Percentiles rank a stretch among this genome's conserved stretches.
Conservation (phyloP, 2,888 invertebrate species). For the Erynnis tages region DNA sequence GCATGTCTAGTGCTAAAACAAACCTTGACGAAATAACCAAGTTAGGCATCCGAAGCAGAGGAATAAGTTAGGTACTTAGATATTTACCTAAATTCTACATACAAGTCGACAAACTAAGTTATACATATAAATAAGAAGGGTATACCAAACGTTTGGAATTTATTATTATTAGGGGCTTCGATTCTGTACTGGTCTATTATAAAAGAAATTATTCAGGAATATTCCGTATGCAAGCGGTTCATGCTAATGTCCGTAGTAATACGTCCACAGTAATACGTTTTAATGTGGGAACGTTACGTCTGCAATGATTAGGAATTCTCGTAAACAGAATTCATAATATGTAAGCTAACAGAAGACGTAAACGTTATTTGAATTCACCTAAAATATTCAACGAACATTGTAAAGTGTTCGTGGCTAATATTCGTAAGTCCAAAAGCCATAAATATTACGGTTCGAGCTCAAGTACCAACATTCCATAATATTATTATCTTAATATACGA, state of each 20-base stretch:
- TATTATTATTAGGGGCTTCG: neutral
- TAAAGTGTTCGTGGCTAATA: too few species aligned
- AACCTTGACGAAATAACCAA: too few species aligned
- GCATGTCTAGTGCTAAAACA: too few species aligned
- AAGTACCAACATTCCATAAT: conserved; percentile 13
- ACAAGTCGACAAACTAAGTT: neutral
- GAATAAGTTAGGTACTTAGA: conserved; percentile 53
- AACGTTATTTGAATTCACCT: neutral
- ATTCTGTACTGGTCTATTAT: neutral
- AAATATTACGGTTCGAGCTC: neutral
- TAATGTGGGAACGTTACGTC: conserved; percentile 5
- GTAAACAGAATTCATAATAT: neutral
- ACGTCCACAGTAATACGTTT: neutral
- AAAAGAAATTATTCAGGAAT: conserved; percentile 4
- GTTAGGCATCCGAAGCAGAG: conserved; percentile 40
- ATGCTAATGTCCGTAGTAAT: too few species aligned
- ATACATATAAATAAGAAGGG: conserved; percentile 49
- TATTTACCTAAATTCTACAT: conserved; percentile 28
- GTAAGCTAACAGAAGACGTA: neutral
- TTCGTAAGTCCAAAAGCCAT: too few species aligned
- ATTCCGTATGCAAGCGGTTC: conserved; percentile 19
- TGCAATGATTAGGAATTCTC: conserved; percentile 6
- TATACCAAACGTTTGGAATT: conserved; percentile 37
- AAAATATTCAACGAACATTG: neutral
- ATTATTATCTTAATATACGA: conserved; percentile 26